phyloP scores from a whole-genome alignment of 2,113 vertebrate genomes.

The Mus spicilegus region DNA sequence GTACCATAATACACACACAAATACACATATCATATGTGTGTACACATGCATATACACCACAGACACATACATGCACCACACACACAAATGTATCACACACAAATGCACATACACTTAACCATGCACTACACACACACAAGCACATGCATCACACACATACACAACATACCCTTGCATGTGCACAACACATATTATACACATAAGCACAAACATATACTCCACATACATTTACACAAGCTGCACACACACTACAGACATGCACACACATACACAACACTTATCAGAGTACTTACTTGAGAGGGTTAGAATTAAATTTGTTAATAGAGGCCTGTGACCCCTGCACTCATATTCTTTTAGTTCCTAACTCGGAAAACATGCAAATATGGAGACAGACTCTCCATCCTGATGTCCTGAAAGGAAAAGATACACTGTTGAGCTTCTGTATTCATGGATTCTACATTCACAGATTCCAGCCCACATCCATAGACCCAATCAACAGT shows the following conservation, averaged over 20 bases:
- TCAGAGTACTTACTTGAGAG: neutral
- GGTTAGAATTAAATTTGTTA: neutral
- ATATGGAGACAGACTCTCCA: neutral
- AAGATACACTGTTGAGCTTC: neutral
- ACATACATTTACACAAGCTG: neutral
- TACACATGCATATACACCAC: neutral
- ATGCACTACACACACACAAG: neutral
- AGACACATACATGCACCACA: too few species aligned
- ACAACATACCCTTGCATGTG: neutral
- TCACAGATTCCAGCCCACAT: too few species aligned
- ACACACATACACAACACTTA: neutral
- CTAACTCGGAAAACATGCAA: neutral
- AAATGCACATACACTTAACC: neutral
- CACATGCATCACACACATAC: neutral
- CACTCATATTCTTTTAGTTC: neutral
- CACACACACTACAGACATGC: neutral
- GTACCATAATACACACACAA: neutral
- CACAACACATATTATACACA: neutral
- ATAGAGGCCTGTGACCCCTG: neutral
- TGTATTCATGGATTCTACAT: neutral
- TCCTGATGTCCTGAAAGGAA: neutral
- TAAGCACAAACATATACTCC: neutral
- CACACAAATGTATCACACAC: neutral
- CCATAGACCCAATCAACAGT: too few species aligned
- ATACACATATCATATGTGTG: neutral